Evolutionary conservation across 2,113 vertebrate genomes (phyloP).

Genomic region (Grus americana): DNA sequence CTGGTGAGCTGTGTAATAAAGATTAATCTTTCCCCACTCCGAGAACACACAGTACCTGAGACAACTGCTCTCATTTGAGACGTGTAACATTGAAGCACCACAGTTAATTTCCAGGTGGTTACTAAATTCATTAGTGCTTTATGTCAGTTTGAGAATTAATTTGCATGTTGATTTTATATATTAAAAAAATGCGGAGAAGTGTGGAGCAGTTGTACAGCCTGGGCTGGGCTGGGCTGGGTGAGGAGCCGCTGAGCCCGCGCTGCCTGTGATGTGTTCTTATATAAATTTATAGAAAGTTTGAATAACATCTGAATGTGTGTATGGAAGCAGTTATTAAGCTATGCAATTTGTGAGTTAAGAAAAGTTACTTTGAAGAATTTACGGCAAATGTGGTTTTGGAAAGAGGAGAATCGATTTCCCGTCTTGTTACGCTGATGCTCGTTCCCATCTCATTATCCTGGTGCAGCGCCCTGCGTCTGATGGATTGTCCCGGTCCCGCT

Average conservation of each 20-base stretch:
- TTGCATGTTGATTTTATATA: background rate
- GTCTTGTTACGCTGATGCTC: fast-evolving
- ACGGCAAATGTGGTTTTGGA: background rate
- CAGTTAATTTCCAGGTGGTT: background rate
- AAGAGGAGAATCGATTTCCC: background rate
- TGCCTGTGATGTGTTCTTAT: background rate
- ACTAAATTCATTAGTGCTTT: background rate
- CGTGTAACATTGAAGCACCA: background rate
- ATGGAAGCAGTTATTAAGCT: background rate
- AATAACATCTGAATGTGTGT: background rate
- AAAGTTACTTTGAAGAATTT: background rate
- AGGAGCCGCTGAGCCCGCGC: background rate
- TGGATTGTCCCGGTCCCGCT: background rate
- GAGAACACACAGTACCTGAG: background rate
- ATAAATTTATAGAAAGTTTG: background rate
- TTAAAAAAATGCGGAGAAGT: fast-evolving
- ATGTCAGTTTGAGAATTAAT: background rate
- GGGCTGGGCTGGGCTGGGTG: background rate
- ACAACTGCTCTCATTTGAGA: background rate
- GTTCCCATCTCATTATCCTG: background rate
- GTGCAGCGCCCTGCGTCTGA: background rate
- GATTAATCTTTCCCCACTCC: background rate
- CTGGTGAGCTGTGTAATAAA: constrained; percentile 16
- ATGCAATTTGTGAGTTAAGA: background rate
- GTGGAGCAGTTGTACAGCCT: background rate